A percentile compares a stretch with the other conserved stretches of the same genome.
Conservation (phyloP, 2,113 vertebrate species). For the Anthoscopus minutus region DNA sequence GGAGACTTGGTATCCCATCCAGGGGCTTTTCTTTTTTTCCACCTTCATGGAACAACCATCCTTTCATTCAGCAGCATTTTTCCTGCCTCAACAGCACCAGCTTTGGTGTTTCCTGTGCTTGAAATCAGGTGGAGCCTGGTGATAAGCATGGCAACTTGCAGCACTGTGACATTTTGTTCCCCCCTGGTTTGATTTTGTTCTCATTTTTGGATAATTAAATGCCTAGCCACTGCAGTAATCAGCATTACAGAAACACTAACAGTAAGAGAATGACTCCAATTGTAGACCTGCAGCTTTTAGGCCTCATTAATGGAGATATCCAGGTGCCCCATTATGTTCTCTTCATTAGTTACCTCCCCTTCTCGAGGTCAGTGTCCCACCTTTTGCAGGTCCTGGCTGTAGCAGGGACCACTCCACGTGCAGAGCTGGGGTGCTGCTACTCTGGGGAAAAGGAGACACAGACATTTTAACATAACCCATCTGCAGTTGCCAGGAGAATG, state of each 20-base stretch:
- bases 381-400: background rate
- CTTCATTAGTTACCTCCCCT: background rate
- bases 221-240: background rate
- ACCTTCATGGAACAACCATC: background rate
- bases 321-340: background rate
- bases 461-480: background rate
- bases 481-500: background rate
- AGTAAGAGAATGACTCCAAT: background rate
- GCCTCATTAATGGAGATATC: background rate
- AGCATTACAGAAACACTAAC: background rate
- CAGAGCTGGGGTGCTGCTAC: background rate
- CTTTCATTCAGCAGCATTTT: background rate
- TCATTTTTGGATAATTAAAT: background rate
- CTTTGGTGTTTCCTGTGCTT: background rate
- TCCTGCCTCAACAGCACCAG: background rate
- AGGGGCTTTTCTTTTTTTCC: background rate
- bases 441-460: background rate
- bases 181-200: background rate
- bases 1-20: fast-evolving
- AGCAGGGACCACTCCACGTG: background rate
- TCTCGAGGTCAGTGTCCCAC: background rate
- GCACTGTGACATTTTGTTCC: background rate
- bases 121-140: background rate
- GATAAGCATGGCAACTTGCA: background rate
- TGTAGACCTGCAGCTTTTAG: background rate